Base-by-base conservation (phyloP, 2,113 vertebrate genomes). In the Mandrillus leucophaeus region DNA sequence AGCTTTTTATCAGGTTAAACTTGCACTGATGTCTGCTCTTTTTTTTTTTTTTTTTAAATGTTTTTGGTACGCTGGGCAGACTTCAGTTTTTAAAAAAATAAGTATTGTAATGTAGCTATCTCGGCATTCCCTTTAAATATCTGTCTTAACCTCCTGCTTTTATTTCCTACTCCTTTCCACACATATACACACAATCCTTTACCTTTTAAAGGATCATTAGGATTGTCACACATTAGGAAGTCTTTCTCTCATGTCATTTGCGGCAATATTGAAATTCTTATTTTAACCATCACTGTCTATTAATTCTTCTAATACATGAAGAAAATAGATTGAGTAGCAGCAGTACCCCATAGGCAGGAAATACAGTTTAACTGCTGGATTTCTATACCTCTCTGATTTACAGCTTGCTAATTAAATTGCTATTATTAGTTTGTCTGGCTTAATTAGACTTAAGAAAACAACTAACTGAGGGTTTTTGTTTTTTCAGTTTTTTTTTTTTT, bases 11-110 rank as follows among this genome's bases (percentile, higher is more conserved):
- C 75, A 72, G 89, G 83, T 98, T 97, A 97, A 92, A 98, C 85
- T 94, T 98, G 92, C 90, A 81, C 87, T 97, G 97, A 92, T 0
- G 6, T 96, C 96, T 98, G 87, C 90, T 86, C 43, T 93, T 8
- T 80, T 88, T 40, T 57, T 82, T 81, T 13, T 64, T 40, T 45
- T 9, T 59, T 40, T 59, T 38, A 0, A 30, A 64, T 40, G 40
- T 76, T 59, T 94, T 93, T 80, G 70, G 48, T 95, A 72, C 0
- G 35, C 55, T 89, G 6, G 27, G 12, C 27, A 64, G 61, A 64
- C 27, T 64, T 32, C 61, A 30, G 27, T 27, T 61, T 64, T 95
- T 23, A 18, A 75, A 66, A 48, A 90, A 89, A 82, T 61, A 68
- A 30, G 66, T 5, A 20, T 66, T 92, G 12, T 81, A 68, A 22